Percentiles rank a stretch among this genome's conserved stretches.
Conservation (phyloP, 2,888 invertebrate species). For the Agrochola litura region DNA sequence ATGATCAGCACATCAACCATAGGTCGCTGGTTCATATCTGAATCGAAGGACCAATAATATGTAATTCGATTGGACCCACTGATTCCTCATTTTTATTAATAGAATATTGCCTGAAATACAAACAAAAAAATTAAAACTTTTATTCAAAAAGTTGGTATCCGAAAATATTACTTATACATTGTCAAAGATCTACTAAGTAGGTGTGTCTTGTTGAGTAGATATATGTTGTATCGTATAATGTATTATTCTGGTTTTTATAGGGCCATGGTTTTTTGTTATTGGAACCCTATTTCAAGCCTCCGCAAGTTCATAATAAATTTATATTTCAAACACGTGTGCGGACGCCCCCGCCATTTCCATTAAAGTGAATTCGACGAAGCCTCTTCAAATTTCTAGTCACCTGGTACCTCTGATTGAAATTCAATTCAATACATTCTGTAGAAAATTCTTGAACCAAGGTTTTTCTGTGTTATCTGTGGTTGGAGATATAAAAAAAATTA, state of each 20-base stretch:
- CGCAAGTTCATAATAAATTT: background rate
- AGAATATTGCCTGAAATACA: background rate
- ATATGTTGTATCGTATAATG: background rate
- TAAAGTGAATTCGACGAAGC: slow-evolving; percentile 16
- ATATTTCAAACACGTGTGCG: slow-evolving; percentile 21
- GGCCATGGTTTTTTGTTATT: too few relatives aligned
- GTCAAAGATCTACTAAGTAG: background rate
- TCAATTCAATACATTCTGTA: slow-evolving; percentile 44
- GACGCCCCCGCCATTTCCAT: slow-evolving; percentile 20
- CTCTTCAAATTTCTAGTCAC: slow-evolving; percentile 39
- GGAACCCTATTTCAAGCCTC: background rate
- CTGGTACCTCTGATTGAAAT: slow-evolving; percentile 48
- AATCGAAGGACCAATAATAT: background rate
- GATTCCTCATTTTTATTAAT: background rate
- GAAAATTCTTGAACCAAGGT: slow-evolving; percentile 27
- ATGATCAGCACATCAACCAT: background rate
- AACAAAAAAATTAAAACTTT: too few relatives aligned
- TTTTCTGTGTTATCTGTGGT: slow-evolving; percentile 49
- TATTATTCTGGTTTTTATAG: background rate
- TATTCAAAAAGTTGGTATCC: background rate
- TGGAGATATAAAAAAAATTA: too few relatives aligned
- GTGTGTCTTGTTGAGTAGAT: background rate
- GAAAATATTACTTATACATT: background rate
- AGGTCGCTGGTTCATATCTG: background rate
- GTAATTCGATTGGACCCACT: too few relatives aligned